These are phyloP conservation scores for Alloscopus bannaensis DNA, from an alignment of 2,888 invertebrate genomes.

Conservation along the genomic window DNA sequence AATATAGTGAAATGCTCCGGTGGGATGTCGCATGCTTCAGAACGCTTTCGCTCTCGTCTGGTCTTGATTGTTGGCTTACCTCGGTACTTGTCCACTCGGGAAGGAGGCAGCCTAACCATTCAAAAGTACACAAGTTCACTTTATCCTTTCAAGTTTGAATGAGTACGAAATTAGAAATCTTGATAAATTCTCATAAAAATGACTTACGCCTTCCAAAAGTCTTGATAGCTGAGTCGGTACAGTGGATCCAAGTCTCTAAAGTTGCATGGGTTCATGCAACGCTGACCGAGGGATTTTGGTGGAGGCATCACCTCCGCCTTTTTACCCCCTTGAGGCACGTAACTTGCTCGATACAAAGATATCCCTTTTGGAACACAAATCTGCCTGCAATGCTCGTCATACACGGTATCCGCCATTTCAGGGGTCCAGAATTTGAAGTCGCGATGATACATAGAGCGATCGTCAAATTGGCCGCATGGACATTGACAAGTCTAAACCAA, in stretches of 20 bases:
- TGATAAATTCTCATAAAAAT: too few relatives aligned
- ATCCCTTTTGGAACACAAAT: constrained; percentile 53
- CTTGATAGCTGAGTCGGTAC: constrained; percentile 54
- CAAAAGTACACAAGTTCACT: background rate
- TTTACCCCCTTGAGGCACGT: constrained; percentile 61
- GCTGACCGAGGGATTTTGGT: constrained; percentile 57
- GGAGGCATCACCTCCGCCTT: constrained; percentile 68
- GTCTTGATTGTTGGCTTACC: constrained; percentile 62
- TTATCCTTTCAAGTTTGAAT: background rate
- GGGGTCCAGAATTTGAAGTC: constrained; percentile 67
- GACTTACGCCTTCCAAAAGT: constrained; percentile 70
- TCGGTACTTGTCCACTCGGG: constrained; percentile 61
- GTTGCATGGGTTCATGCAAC: constrained; percentile 68
- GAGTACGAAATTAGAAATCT: background rate
- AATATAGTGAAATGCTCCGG: constrained; percentile 26
- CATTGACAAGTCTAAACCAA: constrained; percentile 54
- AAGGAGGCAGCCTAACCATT: constrained; percentile 48
- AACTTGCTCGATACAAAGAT: constrained; percentile 63
- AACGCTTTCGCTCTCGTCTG: constrained; percentile 6
- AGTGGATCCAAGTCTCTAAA: constrained; percentile 59
- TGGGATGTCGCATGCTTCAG: constrained; percentile 4
- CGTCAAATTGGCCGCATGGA: constrained; percentile 70
- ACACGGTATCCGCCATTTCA: constrained; percentile 53
- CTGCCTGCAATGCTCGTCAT: constrained; percentile 58
- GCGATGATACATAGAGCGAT: constrained; percentile 65